A percentile compares a stretch with the other conserved stretches of the same genome.
phyloP scores from a whole-genome alignment of 2,113 vertebrate species.

The Todiramphus chloris region DNA sequence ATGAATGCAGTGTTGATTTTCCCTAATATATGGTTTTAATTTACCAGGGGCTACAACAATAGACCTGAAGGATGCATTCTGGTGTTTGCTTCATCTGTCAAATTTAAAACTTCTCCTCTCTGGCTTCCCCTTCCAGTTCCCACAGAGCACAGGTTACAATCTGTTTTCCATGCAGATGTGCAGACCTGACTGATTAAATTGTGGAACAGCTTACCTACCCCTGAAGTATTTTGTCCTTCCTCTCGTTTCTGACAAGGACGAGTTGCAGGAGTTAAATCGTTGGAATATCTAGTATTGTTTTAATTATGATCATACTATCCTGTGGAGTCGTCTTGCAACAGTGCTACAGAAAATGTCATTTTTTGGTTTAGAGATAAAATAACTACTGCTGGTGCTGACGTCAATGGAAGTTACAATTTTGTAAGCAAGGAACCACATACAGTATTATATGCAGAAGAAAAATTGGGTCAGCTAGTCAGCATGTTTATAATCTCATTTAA shows the following conservation, averaged over 20 bases:
- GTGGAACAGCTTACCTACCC: neutral
- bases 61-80: neutral
- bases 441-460: neutral
- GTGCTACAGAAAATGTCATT: neutral
- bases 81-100: neutral
- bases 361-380: neutral
- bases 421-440: neutral
- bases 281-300: neutral
- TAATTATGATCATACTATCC: neutral
- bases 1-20: constrained; percentile 32
- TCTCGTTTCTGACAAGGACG: neutral
- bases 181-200: neutral
- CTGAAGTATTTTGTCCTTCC: neutral
- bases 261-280: neutral
- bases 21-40: constrained; percentile 8
- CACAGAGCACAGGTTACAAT: neutral
- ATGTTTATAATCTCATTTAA: neutral
- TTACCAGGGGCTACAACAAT: neutral
- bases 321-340: neutral
- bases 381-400: neutral
- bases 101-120: neutral
- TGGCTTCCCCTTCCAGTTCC: neutral
- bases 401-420: neutral
- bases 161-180: neutral
- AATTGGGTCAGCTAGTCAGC: constrained; percentile 1